Evolutionary conservation across 1,140 invertebrate genomes (phyloP), one percentile per base, ranked within the genome.

Genomic region (Nautilus pompilius): DNA sequence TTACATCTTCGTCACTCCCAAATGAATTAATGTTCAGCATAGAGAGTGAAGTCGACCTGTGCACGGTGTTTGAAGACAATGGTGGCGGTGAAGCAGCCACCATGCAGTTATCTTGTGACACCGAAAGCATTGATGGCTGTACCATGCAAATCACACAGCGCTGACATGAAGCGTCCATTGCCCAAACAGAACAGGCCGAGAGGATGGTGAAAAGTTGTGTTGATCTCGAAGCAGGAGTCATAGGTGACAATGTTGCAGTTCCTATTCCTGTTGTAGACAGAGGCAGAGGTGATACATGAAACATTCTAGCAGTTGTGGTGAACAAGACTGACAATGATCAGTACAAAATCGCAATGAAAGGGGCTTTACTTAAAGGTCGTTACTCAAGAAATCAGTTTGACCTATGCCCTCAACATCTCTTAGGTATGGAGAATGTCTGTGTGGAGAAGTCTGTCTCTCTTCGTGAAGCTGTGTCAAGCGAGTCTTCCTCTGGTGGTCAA

Each of bases 311-410:
- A 53, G 49, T n/a, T n/a, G n/a, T n/a, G n/a, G n/a, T n/a, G n/a
- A n/a, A n/a, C n/a, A n/a, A n/a, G n/a, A n/a, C n/a, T n/a, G n/a
- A n/a, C n/a, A n/a, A n/a, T n/a, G n/a, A n/a, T n/a, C n/a, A n/a
- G n/a, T n/a, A n/a, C n/a, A n/a, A 33, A 59, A 60, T 60, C 2
- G 59, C 17, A 10, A 46, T 60, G 4, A 60, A 51, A 34, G 46
- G 8, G 3, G 59, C 28, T 3, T n/a, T 59, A 22, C 34, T 59
- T 20, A 59, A 33, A 20, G 57, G 2, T 6, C n/a, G 15, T 34
- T 53, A 51, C 29, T 60, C 59, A 17, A 60, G 41, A 60, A 51
- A 60, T 51, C 59, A 60, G 59, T 60, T 60, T 53, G 59, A 60
- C 5, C 45, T 51, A 2, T 60, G 59, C 32, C 41, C 41, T 26